Evolutionary conservation across 2,113 vertebrate species (phyloP), one percentile per base, ranked within the genome.

Genomic region (Parus major): DNA sequence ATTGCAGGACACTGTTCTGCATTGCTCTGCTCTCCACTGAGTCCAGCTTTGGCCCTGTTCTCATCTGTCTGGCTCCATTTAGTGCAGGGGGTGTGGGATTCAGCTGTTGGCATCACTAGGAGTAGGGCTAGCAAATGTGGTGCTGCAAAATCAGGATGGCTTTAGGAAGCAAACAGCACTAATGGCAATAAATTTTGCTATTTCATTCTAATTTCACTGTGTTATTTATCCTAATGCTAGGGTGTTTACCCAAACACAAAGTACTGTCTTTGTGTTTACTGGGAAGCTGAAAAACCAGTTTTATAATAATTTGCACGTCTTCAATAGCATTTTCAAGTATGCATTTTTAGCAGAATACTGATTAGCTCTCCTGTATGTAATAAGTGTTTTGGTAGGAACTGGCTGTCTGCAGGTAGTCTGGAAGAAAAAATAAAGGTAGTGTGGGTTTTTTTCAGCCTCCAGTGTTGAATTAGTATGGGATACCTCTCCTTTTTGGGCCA

Each of bases 391-490:
- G 36, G 11, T 41, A 89, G 77, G 71, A 68, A 35, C 5, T 44
- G 7, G 19, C 23, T 86, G 83, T 61, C 53, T 87, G 31, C 35
- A 49, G 36, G 25, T 49, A 33, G 27, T 46, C 36, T 17, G 35
- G 33, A 63, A 44, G 35, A 33, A 82, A 68, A 66, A 60, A 21
- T 68, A 41, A 52, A 75, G 33, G 23, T 13, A 15, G 28, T 14
- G 19, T 86, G 47, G 9, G 0, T 1, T n/a, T 65, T 82, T 84
- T 88, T 28, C 59, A 59, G 16, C 24, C n/a, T 64, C 50, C 16
- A 3, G 18, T 41, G 20, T 79, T 61, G 8, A 15, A 0, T 60
- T 49, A 27, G 2, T 1, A 0, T 15, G 27, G 18, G 12, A 2
- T 14, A 16, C 29, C 15, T 8, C 11, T 75, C 39, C 13, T 39